Conservation (phyloP, 2,797 vertebrate species). For the Mus caroli region DNA sequence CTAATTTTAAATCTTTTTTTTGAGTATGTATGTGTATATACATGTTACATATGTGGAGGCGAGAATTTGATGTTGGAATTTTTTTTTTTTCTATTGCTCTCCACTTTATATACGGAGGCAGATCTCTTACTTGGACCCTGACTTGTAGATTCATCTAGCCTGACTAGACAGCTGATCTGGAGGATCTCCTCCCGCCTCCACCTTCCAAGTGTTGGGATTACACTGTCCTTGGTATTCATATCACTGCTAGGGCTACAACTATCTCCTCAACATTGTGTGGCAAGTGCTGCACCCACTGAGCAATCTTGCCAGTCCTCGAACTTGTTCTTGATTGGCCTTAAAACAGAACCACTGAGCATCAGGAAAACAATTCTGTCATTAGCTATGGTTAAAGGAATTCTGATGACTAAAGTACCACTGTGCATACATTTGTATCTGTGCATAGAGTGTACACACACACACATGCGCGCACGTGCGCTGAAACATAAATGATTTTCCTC, state of each 20-base stretch:
- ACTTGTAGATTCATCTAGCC: background rate
- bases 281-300: background rate
- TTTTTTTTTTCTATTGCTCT: background rate
- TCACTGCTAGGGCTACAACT: background rate
- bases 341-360: background rate
- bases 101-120: background rate
- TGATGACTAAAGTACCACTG: background rate
- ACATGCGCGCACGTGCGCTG: background rate
- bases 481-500: constrained; percentile 17
- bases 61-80: background rate
- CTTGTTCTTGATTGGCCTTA: constrained; percentile 30
- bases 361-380: constrained; percentile 4
- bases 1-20: background rate
- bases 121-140: background rate
- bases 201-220: background rate
- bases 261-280: background rate
- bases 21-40: background rate
- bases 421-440: background rate
- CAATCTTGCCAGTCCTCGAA: background rate
- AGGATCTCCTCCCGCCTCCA: background rate
- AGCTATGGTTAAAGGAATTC: constrained; percentile 21
- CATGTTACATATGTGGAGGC: background rate
- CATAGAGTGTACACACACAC: background rate
- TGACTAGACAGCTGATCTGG: background rate
- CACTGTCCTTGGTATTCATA: background rate